Percentiles rank a stretch among this genome's conserved stretches.
Conservation (phyloP, 2,113 vertebrate species). For the Lontra canadensis region DNA sequence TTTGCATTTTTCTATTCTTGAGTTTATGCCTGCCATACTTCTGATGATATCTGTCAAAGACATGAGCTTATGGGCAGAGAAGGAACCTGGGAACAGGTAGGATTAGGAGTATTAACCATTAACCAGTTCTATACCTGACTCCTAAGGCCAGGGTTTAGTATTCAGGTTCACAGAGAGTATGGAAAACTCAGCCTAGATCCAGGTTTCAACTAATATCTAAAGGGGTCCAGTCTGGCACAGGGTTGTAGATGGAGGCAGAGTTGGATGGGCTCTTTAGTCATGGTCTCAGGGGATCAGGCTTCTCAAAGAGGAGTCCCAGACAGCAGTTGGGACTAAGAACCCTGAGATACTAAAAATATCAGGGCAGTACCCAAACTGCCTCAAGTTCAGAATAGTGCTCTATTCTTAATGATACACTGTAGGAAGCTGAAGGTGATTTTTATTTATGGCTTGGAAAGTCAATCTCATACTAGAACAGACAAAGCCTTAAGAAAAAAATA, state of each 20-base stretch:
- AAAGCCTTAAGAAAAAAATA: neutral
- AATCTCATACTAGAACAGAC: neutral
- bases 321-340: neutral
- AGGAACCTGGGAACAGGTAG: neutral
- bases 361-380: neutral
- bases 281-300: neutral
- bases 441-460: neutral
- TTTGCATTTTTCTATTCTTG: slow-evolving; percentile 4
- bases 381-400: neutral
- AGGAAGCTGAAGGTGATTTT: neutral
- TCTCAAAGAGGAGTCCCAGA: neutral
- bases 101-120: neutral
- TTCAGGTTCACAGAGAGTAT: neutral
- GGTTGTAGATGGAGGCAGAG: neutral
- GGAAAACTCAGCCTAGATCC: neutral
- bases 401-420: neutral
- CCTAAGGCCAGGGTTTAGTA: neutral
- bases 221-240: neutral
- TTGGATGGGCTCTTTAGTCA: neutral
- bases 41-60: neutral
- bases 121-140: neutral
- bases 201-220: neutral
- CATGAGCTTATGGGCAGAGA: neutral
- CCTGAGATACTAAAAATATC: neutral
- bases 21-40: neutral